Conservation (phyloP, 2,888 invertebrate species). For the Lycocerus yunnanus region DNA sequence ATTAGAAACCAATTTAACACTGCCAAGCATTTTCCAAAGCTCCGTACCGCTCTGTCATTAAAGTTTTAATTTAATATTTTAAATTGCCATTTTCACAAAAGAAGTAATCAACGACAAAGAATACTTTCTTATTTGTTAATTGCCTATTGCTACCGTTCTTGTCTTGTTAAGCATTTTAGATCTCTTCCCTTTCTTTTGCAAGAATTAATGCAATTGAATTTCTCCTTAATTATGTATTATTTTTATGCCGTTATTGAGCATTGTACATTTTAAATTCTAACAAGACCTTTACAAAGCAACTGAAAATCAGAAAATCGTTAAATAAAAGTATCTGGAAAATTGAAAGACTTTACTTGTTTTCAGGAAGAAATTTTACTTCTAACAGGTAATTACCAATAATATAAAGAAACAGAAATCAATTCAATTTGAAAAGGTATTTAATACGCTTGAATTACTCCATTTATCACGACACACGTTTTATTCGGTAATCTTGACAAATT, state of each 20-base stretch:
- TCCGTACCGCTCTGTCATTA: conserved; percentile 30
- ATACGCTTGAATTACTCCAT: too few species aligned
- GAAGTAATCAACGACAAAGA: conserved; percentile 34
- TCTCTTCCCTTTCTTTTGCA: not conserved
- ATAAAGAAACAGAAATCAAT: not conserved
- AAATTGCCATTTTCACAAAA: conserved; percentile 38
- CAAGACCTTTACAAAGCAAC: not conserved
- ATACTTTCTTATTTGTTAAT: conserved; percentile 32
- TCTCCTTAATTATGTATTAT: not conserved
- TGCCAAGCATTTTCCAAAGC: conserved; percentile 18
- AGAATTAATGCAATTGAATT: not conserved
- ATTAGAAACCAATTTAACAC: conserved; percentile 30
- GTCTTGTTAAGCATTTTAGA: conserved; percentile 19
- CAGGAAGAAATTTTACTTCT: not conserved
- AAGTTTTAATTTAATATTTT: conserved; percentile 39
- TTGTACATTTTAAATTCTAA: not conserved
- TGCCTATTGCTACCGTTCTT: conserved; percentile 30
- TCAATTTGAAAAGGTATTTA: not conserved
- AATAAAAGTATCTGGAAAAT: not conserved
- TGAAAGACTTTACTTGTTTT: not conserved
- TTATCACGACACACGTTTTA: too few species aligned
- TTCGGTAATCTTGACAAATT: too few species aligned
- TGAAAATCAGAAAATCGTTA: not conserved
- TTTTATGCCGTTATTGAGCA: not conserved
- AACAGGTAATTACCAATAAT: not conserved